A percentile compares a stretch with the other conserved stretches of the same genome.
Evolutionary conservation across 2,113 vertebrate genomes (phyloP).

Genomic region (Axis porcinus): DNA sequence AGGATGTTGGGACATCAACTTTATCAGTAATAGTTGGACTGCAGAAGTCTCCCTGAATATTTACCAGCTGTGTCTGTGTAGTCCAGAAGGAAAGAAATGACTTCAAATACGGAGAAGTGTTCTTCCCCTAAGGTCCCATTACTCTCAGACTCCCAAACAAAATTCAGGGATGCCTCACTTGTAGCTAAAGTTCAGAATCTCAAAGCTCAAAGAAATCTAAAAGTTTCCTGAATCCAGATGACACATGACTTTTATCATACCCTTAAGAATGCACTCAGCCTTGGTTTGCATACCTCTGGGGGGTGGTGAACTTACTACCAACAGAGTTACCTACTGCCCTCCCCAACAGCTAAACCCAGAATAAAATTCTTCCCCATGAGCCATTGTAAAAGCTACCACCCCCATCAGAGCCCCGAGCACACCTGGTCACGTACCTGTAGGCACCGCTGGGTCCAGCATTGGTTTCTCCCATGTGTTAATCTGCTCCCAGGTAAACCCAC

Average conservation of each 20-base stretch:
- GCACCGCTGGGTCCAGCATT: conserved; percentile 90
- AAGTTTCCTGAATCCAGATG: not conserved
- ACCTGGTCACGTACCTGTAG: conserved; percentile 85
- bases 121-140: not conserved
- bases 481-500: conserved; percentile 98
- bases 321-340: not conserved
- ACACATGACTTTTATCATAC: not conserved
- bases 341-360: not conserved
- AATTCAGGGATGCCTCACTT: not conserved
- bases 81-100: not conserved
- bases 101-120: not conserved
- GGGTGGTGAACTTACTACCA: not conserved
- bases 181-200: not conserved
- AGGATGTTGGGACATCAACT: not conserved
- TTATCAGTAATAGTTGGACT: not conserved
- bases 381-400: not conserved
- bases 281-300: not conserved
- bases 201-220: not conserved
- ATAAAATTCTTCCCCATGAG: not conserved
- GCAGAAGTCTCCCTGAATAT: not conserved
- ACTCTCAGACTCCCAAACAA: not conserved
- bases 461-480: conserved; percentile 98
- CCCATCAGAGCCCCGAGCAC: not conserved
- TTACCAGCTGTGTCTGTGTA: not conserved
- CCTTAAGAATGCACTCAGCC: not conserved